These are phyloP conservation scores for Ichneumoninae sp. DNA, from an alignment of 2,888 invertebrate species.

Conservation along the genomic window DNA sequence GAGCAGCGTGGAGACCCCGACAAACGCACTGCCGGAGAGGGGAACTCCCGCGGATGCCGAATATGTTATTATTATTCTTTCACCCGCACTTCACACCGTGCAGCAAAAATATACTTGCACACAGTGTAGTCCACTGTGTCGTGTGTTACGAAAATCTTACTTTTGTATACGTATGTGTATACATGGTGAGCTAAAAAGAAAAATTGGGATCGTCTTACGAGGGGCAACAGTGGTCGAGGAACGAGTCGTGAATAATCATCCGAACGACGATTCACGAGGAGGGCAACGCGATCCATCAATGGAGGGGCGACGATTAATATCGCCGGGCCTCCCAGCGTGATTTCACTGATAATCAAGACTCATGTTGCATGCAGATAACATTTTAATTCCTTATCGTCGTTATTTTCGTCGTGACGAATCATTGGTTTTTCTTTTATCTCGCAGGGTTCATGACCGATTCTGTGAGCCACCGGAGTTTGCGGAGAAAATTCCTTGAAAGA, in stretches of 20 bases:
- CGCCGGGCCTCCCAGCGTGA: slow-evolving; percentile 47
- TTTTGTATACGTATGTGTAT: background rate
- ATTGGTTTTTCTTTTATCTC: background rate
- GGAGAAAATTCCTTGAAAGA: too few relatives aligned
- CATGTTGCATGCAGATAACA: slow-evolving; percentile 28
- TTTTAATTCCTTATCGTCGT: slow-evolving; percentile 1
- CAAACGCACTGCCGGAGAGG: background rate
- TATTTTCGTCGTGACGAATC: slow-evolving; percentile 11
- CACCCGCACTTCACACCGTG: slow-evolving; percentile 45
- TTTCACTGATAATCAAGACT: slow-evolving; percentile 49
- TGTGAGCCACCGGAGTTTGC: background rate
- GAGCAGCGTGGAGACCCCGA: slow-evolving; percentile 6
- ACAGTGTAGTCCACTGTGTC: background rate
- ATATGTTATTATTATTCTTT: slow-evolving; percentile 60
- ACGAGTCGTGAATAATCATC: slow-evolving; percentile 40
- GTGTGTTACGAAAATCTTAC: background rate
- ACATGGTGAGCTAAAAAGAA: background rate
- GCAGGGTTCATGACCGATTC: background rate
- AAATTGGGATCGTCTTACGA: slow-evolving; percentile 44
- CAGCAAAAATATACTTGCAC: slow-evolving; percentile 13
- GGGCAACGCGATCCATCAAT: slow-evolving; percentile 53
- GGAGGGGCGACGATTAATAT: slow-evolving; percentile 46
- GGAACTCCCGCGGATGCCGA: slow-evolving; percentile 29
- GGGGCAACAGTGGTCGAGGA: slow-evolving; percentile 17
- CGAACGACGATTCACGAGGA: slow-evolving; percentile 50